Percentiles rank a stretch among this genome's conserved stretches.
Conservation (phyloP, 2,113 vertebrate genomes). For the Psittacula cyanocephala region DNA sequence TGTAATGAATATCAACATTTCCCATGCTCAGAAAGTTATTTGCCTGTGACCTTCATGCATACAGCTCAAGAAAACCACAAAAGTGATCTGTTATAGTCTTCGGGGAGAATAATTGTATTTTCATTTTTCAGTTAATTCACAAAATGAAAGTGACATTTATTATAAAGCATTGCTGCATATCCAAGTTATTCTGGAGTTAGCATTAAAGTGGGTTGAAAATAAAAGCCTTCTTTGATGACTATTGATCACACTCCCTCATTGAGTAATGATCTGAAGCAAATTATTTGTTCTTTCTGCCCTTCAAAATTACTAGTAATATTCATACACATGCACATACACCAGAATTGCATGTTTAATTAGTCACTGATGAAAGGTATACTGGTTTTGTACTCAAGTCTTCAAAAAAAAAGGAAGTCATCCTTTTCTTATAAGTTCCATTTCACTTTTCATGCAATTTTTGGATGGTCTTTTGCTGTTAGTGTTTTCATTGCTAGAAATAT, state of each 20-base stretch:
- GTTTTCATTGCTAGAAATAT: neutral
- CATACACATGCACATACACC: neutral
- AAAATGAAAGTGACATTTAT: neutral
- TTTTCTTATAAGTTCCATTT: neutral
- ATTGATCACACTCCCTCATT: neutral
- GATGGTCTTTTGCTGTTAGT: neutral
- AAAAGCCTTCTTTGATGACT: neutral
- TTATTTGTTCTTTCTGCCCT: neutral
- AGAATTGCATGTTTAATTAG: neutral
- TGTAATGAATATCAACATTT: neutral
- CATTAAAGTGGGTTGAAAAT: neutral
- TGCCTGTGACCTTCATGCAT: neutral
- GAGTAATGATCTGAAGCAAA: neutral
- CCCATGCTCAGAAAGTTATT: neutral
- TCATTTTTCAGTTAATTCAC: conserved; percentile 1
- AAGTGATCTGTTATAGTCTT: neutral
- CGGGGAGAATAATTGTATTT: neutral
- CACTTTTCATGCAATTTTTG: neutral
- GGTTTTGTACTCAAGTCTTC: neutral
- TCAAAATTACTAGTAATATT: neutral
- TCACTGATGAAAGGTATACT: neutral
- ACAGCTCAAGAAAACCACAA: neutral
- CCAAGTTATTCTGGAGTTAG: neutral
- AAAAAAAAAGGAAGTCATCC: neutral
- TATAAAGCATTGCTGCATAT: neutral